Evolutionary conservation across 2,797 vertebrate genomes (phyloP).

Genomic region (Streptopelia turtur): DNA sequence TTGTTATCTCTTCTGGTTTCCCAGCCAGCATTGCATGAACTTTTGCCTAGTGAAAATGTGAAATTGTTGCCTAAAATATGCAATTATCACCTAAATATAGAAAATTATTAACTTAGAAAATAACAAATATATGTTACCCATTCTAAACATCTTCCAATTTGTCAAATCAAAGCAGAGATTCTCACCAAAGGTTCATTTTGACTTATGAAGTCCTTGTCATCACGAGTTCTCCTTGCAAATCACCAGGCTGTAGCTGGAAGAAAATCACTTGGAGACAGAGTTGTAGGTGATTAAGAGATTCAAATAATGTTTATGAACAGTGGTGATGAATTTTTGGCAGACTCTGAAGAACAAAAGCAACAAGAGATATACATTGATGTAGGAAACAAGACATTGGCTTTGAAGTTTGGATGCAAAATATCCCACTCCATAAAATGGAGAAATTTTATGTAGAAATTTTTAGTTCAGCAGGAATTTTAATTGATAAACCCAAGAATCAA

Average conservation of each 20-base stretch:
- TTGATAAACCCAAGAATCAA: background rate
- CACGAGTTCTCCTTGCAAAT: background rate
- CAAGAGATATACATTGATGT: background rate
- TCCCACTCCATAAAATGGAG: background rate
- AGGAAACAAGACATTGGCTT: background rate
- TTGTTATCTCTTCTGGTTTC: background rate
- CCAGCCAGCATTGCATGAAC: background rate
- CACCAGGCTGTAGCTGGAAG: background rate
- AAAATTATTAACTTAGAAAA: background rate
- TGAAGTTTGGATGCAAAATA: background rate
- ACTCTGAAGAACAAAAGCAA: background rate
- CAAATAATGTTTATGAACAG: background rate
- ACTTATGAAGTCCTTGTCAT: background rate
- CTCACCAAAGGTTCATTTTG: background rate
- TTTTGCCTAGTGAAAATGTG: background rate
- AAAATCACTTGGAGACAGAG: background rate
- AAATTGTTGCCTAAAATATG: background rate
- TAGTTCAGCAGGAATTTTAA: background rate
- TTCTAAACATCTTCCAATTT: background rate
- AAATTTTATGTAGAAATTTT: background rate
- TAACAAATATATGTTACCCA: background rate
- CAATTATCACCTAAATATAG: constrained; percentile 33
- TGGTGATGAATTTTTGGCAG: background rate
- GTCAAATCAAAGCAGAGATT: background rate
- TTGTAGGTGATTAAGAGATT: background rate